phyloP scores from a whole-genome alignment of 1,140 invertebrate genomes.

The Papilio dardanus region DNA sequence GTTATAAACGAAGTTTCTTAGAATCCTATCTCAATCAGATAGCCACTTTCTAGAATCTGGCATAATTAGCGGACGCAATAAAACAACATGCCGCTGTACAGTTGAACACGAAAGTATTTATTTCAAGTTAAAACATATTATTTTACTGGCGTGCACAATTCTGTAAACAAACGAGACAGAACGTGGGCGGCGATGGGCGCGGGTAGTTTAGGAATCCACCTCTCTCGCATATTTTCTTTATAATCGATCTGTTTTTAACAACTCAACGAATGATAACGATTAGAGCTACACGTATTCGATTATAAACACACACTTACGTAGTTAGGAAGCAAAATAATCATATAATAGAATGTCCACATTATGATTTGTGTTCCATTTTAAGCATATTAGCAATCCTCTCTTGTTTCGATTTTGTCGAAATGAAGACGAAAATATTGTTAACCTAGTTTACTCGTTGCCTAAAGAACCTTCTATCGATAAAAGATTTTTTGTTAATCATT shows the following conservation, averaged over 20 bases:
- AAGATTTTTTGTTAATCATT: too few species aligned
- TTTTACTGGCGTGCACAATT: constrained; percentile 68
- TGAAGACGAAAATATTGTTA: too few species aligned
- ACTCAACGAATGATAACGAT: constrained; percentile 14
- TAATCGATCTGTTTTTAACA: constrained; percentile 37
- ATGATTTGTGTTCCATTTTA: too few species aligned
- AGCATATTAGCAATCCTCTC: too few species aligned
- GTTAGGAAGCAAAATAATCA: not conserved
- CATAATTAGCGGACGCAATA: constrained; percentile 57
- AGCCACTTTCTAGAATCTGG: constrained; percentile 15
- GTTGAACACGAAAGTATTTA: constrained; percentile 67
- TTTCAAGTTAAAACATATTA: constrained; percentile 77
- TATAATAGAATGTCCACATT: too few species aligned
- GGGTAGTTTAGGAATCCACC: constrained; percentile 65
- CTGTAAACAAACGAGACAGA: constrained; percentile 72
- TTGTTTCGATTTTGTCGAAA: too few species aligned
- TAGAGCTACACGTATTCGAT: not conserved
- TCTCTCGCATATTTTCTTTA: constrained; percentile 49
- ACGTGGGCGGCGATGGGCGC: constrained; percentile 55
- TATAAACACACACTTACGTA: not conserved
- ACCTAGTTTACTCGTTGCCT: too few species aligned
- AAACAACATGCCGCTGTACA: constrained; percentile 69
- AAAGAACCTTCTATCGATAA: too few species aligned
- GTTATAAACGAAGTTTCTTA: not conserved
- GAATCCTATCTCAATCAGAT: not conserved